Conservation (phyloP, 1,140 invertebrate species). For the Formica selysi region DNA sequence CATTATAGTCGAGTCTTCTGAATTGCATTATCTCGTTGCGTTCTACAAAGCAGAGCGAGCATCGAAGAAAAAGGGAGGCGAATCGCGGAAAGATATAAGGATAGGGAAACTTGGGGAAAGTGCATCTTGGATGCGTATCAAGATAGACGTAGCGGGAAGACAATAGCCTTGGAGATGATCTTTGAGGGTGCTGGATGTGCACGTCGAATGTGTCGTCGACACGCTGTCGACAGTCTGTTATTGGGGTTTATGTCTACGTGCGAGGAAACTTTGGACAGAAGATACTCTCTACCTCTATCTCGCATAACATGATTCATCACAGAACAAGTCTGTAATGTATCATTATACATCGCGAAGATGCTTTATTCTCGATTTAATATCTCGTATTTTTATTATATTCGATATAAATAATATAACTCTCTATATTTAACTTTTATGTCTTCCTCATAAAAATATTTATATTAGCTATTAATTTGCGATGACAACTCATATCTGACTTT, state of each 20-base stretch:
- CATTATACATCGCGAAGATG: background rate
- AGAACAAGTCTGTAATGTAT: conserved; percentile 8
- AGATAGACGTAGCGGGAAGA: conserved; percentile 15
- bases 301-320: conserved; percentile 7
- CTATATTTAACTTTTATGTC: background rate
- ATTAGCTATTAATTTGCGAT: background rate
- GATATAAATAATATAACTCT: background rate
- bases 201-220: conserved; percentile 43
- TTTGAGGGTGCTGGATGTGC: conserved; percentile 58
- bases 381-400: conserved; percentile 15
- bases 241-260: conserved; percentile 61
- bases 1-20: background rate
- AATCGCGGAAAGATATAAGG: background rate
- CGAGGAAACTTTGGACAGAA: conserved; percentile 27
- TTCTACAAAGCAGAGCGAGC: background rate
- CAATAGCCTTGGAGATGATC: conserved; percentile 63
- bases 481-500: background rate
- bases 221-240: conserved; percentile 57
- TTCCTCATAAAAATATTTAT: background rate
- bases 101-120: background rate
- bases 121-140: conserved; percentile 17
- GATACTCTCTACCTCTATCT: conserved; percentile 21
- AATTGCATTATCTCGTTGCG: conserved; percentile 26
- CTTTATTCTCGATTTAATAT: background rate
- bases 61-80: background rate